Base-by-base conservation (phyloP, 2,888 invertebrate genomes). In the Lysandra coridon region DNA sequence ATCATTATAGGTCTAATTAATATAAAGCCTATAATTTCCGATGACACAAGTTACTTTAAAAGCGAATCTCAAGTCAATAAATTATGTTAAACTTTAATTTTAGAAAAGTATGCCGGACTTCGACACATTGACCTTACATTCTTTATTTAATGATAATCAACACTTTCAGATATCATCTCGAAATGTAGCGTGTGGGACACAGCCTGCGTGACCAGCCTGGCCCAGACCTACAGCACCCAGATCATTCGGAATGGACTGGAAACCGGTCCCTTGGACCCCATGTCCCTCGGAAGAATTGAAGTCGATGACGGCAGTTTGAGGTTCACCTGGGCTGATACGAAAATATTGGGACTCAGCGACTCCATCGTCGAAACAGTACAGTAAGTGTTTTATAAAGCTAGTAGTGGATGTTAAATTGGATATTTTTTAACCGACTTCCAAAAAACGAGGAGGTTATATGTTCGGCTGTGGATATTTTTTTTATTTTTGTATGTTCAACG, bases 151-250 rank as follows among this genome's bases (percentile, higher is more conserved):
- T 40, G 6, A 40, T 40, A 40, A 44, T 44, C 44, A 44, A 44
- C 2, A 49, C 1, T 78, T 44, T 44, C 10, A 75, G 44, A 14
- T 49, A 14, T 75, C n/a, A 23, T 40, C 62, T 17, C 14, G 62
- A 78, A 33, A 62, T 78, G 78, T 62, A 78, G 78, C 7, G 60
- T 78, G n/a, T 78, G 60, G 60, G 62, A 78, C 40, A 37, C 62
- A 1, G 4, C n/a, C 33, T 78, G 78, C n/a, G 6, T 78, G n/a
- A 78, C 78, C 6, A 64, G 40, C 14, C 17, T 78, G 33, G 40
- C 37, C 0, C 78, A 78, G n/a, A 40, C 12, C 10, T 64, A 60
- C 23, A 23, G 40, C 10, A 64, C 1, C 40, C 33, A 60, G 17
- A 37, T 78, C 30, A 30, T 44, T 17, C 14, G 40, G 23, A 60